phyloP scores from a whole-genome alignment of 1,140 invertebrate genomes.

The Drosophila quadrilineata region DNA sequence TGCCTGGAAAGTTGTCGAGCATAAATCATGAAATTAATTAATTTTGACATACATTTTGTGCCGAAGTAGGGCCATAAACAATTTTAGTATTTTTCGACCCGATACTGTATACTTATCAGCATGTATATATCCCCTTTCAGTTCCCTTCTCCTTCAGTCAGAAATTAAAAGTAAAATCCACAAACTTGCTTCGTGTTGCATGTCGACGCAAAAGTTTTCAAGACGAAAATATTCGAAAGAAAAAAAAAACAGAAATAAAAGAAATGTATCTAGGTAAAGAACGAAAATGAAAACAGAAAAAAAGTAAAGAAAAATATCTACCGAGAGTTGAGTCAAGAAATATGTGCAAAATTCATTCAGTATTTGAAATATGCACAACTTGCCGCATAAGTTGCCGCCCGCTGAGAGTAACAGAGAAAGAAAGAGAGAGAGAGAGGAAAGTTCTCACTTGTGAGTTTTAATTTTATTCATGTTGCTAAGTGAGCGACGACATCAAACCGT shows the following conservation, averaged over 20 bases:
- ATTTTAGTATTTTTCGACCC: constrained; percentile 45
- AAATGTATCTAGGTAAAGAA: no score
- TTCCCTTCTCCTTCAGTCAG: constrained; percentile 15
- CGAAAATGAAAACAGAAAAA: background rate
- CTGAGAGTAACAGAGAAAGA: constrained; percentile 15
- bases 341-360: constrained; percentile 76
- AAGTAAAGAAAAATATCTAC: no score
- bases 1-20: constrained; percentile 56
- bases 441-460: constrained; percentile 68
- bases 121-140: background rate
- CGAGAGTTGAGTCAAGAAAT: constrained; percentile 76
- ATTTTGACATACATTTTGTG: constrained; percentile 78
- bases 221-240: constrained; percentile 13
- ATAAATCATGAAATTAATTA: constrained; percentile 81
- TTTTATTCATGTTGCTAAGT: constrained; percentile 77
- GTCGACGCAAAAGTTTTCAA: constrained; percentile 18
- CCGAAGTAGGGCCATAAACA: constrained; percentile 66
- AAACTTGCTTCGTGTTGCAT: constrained; percentile 37
- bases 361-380: constrained; percentile 75
- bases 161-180: constrained; percentile 75
- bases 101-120: constrained; percentile 1
- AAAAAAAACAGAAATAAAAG: background rate
- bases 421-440: no score
- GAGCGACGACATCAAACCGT: constrained; percentile 46
- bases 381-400: constrained; percentile 57